Conservation (phyloP, 1,140 invertebrate species). For the Drosophila lowei region DNA sequence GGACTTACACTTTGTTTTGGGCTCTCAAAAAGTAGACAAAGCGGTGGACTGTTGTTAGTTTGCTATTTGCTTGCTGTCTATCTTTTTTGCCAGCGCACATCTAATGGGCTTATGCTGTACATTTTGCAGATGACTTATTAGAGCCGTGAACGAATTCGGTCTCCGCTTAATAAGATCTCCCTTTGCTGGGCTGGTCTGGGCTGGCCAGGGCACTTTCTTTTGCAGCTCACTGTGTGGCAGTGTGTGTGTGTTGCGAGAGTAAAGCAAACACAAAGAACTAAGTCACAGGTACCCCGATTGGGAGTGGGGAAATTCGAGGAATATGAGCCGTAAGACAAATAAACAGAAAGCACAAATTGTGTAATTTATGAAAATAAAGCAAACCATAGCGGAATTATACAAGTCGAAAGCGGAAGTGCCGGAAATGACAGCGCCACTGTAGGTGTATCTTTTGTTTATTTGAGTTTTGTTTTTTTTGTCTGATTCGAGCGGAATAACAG, state of each 20-base stretch:
- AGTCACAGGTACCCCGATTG: background rate
- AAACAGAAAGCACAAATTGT: constrained; percentile 62
- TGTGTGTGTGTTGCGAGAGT: background rate
- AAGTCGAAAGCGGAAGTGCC: constrained; percentile 73
- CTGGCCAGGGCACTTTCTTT: constrained; percentile 62
- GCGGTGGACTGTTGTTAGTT: constrained; percentile 20
- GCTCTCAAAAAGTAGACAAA: constrained; percentile 15
- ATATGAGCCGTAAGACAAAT: constrained; percentile 62
- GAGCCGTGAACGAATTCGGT: constrained; percentile 52
- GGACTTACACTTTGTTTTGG: constrained; percentile 18
- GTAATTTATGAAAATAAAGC: constrained; percentile 60
- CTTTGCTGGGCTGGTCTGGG: constrained; percentile 13
- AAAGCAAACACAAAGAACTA: constrained; percentile 40
- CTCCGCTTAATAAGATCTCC: constrained; percentile 39
- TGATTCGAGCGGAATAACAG: constrained; percentile 6
- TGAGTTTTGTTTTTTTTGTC: constrained; percentile 19
- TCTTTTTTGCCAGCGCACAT: constrained; percentile 56
- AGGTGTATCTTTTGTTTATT: constrained; percentile 35
- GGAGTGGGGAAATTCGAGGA: constrained; percentile 16
- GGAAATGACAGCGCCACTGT: constrained; percentile 57
- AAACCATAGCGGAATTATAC: constrained; percentile 61
- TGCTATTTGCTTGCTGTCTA: constrained; percentile 8
- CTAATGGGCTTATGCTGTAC: constrained; percentile 76
- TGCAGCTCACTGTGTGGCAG: constrained; percentile 64
- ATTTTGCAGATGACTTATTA: constrained; percentile 64